Base-by-base conservation (phyloP, 2,888 invertebrate species). In the Aphidoletes aphidimyza region DNA sequence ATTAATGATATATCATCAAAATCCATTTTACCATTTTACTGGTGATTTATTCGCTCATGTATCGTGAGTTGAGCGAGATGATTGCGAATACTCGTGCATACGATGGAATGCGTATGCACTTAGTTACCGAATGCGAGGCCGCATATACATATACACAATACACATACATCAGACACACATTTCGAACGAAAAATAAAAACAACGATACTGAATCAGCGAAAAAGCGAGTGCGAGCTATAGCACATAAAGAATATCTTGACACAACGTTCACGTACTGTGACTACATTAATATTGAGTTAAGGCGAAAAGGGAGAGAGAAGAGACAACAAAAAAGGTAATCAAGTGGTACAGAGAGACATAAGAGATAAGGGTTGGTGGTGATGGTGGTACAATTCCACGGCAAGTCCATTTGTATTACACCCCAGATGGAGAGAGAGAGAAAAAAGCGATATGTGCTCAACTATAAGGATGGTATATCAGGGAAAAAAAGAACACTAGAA, bases 11-110 rank as follows among this genome's bases (percentile, higher is more conserved):
- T 78, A 78, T 78, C 78, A 78, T 78, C 78, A 78, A 78, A 78
- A 78, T 78, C 78, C 78, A 78, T 78, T 78, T 78, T 78, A 36
- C 78, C 78, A 78, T 78, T 78, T 78, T 78, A 78, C 36, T 78
- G 78, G 78, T 78, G 78, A 78, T 78, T 36, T 36, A 78, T 78
- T 78, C 19, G 37, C 22, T 19, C 78, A 36, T 54, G 54, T 54
- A 54, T 54, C 54, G 54, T 54, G 26, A 54, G 54, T 54, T 3
- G 26, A 6, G 19, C 11, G 2, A 2, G 19, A 47, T 2, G 47
- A 47, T 54, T 54, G 26, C 2, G 54, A 19, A 19, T 19, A 54
- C 14, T 30, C 9, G 37, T 78, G 36, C 78, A 54, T 26, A 54
- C 36, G 8, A 69, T 19, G n/a, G 36, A 36, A 78, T 78, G 37